A percentile compares a stretch with the other conserved stretches of the same genome.
Evolutionary conservation across 2,113 vertebrate species (phyloP).

Genomic region (Perccottus glenii): DNA sequence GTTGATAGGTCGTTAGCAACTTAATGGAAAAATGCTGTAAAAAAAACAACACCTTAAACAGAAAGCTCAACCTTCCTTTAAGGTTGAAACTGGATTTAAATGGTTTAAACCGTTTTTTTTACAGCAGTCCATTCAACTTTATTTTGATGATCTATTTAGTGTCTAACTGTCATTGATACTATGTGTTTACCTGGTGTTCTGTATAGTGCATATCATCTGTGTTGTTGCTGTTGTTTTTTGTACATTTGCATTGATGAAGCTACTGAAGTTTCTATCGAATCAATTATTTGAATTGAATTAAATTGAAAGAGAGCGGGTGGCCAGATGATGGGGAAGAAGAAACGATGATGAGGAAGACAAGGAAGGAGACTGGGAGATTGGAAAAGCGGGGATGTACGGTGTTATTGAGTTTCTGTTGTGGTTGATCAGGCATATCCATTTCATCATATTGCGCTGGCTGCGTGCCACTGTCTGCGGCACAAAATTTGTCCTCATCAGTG

Average conservation of each 20-base stretch:
- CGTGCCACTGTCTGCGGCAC: conserved; percentile 41
- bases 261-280: background rate
- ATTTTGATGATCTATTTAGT: background rate
- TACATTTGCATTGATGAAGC: conserved; percentile 3
- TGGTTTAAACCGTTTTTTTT: no score
- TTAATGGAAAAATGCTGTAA: no score
- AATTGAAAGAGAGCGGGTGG: background rate
- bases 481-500: conserved; percentile 41
- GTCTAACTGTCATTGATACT: no score
- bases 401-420: conserved; percentile 64
- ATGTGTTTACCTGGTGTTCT: background rate
- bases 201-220: background rate
- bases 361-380: conserved; percentile 46
- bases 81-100: no score
- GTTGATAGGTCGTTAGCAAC: no score
- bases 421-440: conserved; percentile 64
- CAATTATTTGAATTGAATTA: conserved; percentile 1
- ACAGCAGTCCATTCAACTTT: background rate
- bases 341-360: conserved; percentile 48
- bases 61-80: no score
- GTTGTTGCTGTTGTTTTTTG: background rate
- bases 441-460: conserved; percentile 53
- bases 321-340: background rate
- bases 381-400: conserved; percentile 41
- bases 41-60: no score